These are phyloP conservation scores for Platypus cylindrus DNA, from an alignment of 2,888 invertebrate genomes.

Conservation along the genomic window DNA sequence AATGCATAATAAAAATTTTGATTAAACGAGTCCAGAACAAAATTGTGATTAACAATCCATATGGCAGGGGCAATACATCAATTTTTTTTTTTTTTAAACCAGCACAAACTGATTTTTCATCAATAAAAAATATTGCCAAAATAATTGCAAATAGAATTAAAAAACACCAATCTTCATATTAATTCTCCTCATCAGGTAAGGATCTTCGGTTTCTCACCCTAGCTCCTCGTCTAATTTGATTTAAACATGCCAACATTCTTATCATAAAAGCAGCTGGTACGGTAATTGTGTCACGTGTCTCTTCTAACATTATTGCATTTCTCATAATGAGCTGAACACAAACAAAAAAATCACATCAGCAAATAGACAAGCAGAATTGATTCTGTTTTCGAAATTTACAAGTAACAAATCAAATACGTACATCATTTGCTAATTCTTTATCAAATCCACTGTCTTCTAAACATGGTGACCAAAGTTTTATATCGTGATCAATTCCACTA, in stretches of 20 bases:
- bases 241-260: conserved; percentile 55
- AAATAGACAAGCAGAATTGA: no score
- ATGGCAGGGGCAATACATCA: no score
- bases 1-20: no score
- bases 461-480: conserved; percentile 73
- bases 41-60: no score
- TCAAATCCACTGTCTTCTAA: conserved; percentile 49
- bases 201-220: conserved; percentile 17
- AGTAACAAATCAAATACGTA: no score
- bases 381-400: no score
- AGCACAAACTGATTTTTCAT: no score
- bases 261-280: conserved; percentile 82
- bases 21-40: no score
- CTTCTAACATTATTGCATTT: conserved; percentile 73
- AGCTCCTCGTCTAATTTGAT: conserved; percentile 44
- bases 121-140: no score
- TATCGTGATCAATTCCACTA: conserved; percentile 80
- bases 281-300: conserved; percentile 76
- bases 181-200: conserved; percentile 17
- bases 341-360: no score
- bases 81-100: no score
- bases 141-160: no score
- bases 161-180: neutral
- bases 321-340: conserved; percentile 53
- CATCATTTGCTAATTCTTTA: conserved; percentile 47